phyloP scores from a whole-genome alignment of 2,888 invertebrate species.

The Papilio demoleus region DNA sequence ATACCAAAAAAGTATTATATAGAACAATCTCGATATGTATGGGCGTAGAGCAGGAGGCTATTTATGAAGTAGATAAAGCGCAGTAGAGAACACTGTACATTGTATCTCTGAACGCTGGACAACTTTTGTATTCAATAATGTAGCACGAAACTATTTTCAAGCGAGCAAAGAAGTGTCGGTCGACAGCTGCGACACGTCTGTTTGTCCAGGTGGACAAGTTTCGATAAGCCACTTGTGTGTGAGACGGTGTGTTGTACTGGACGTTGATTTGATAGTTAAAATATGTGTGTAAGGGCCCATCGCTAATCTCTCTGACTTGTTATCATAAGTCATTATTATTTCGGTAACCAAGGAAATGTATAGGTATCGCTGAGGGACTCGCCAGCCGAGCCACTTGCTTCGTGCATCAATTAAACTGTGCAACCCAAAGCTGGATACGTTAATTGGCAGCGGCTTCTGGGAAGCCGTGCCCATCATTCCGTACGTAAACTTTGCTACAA shows the following conservation, averaged over 20 bases:
- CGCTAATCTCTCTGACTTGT: neutral
- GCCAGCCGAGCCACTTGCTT: neutral
- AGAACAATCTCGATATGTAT: no score
- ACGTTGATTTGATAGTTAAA: neutral
- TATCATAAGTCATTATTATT: neutral
- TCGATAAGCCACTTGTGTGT: neutral
- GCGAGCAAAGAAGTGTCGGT: no score
- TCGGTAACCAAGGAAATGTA: neutral
- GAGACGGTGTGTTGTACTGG: neutral
- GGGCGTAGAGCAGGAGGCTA: no score
- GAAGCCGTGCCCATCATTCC: constrained; percentile 58
- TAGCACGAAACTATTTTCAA: no score
- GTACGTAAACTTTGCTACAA: constrained; percentile 10
- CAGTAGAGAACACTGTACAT: no score
- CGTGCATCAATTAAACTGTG: constrained; percentile 61
- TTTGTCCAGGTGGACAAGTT: neutral
- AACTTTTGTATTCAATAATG: no score
- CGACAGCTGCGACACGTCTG: neutral
- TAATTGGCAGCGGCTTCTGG: constrained; percentile 66
- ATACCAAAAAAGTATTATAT: no score
- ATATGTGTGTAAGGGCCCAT: neutral
- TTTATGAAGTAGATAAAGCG: no score
- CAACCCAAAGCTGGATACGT: constrained; percentile 67
- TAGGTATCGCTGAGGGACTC: neutral
- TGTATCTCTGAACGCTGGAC: no score